Evolutionary conservation across 2,113 vertebrate genomes (phyloP).

Genomic region (Capreolus pygargus): DNA sequence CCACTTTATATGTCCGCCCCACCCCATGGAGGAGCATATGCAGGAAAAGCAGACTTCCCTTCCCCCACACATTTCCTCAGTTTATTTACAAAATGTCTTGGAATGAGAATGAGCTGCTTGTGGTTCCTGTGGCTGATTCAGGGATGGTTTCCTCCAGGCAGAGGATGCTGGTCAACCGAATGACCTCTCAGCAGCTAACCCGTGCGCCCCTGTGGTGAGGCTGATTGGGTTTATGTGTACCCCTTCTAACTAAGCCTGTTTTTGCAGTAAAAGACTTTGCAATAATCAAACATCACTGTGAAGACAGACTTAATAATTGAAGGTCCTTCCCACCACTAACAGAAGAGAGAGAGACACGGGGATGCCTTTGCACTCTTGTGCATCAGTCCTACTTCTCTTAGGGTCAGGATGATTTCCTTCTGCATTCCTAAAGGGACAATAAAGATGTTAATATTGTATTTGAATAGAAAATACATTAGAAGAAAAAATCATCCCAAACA

Average conservation of each 20-base stretch:
- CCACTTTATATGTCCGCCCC: constrained; percentile 43
- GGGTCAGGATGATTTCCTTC: background rate
- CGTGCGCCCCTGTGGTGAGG: constrained; percentile 22
- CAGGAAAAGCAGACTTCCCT: constrained; percentile 68
- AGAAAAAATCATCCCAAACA: background rate
- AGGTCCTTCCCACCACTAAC: background rate
- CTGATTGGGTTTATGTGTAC: constrained; percentile 52
- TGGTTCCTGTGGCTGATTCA: constrained; percentile 80
- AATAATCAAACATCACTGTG: constrained; percentile 56
- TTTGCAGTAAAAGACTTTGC: constrained; percentile 44
- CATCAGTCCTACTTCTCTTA: background rate
- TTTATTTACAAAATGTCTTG: constrained; percentile 84
- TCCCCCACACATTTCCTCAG: constrained; percentile 77
- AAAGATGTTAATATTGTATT: background rate
- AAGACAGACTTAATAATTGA: constrained; percentile 61
- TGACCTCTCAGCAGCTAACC: constrained; percentile 69
- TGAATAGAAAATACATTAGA: background rate
- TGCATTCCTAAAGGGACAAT: background rate
- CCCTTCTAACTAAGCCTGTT: constrained; percentile 58
- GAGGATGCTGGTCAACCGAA: constrained; percentile 75
- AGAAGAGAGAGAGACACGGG: background rate
- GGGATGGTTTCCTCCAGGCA: constrained; percentile 73
- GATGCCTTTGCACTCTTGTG: background rate
- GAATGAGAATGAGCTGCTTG: constrained; percentile 83
- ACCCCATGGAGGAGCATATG: constrained; percentile 43